phyloP scores from a whole-genome alignment of 2,797 vertebrate species.

The Pseudomugil tenellus region DNA sequence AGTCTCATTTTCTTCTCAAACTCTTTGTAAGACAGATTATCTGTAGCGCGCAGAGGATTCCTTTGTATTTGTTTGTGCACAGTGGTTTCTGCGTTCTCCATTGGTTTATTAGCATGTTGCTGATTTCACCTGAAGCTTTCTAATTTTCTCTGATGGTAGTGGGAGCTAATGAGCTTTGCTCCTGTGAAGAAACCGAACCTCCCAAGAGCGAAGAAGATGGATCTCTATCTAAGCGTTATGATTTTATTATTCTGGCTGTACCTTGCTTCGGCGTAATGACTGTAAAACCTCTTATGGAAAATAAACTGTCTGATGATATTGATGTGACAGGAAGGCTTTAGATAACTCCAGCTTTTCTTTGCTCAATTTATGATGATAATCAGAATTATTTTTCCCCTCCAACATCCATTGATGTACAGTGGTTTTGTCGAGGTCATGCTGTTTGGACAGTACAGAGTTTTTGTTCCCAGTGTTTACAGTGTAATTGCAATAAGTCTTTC shows the following conservation, averaged over 20 bases:
- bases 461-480: slow-evolving; percentile 29
- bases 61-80: slow-evolving; percentile 9
- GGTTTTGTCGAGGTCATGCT: slow-evolving; percentile 19
- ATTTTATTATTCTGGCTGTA: slow-evolving; percentile 1
- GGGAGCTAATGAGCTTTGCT: slow-evolving; percentile 46
- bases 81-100: slow-evolving; percentile 2
- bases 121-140: slow-evolving; percentile 20
- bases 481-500: slow-evolving; percentile 19
- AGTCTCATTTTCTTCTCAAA: slow-evolving; percentile 13
- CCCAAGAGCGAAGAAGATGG: slow-evolving; percentile 9
- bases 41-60: not conserved
- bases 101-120: slow-evolving; percentile 31
- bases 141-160: slow-evolving; percentile 21
- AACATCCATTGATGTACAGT: not conserved
- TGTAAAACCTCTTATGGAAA: not conserved
- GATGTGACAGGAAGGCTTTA: not conserved
- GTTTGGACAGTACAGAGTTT: slow-evolving; percentile 54
- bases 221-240: slow-evolving; percentile 3
- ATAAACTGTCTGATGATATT: not conserved
- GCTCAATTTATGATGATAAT: slow-evolving; percentile 2
- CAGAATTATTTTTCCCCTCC: not conserved
- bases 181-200: slow-evolving; percentile 15
- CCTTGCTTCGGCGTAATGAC: not conserved
- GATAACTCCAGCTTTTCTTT: not conserved
- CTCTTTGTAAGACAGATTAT: not conserved